Evolutionary conservation across 2,797 vertebrate species (phyloP).

Genomic region (Leptoclinus maculatus): DNA sequence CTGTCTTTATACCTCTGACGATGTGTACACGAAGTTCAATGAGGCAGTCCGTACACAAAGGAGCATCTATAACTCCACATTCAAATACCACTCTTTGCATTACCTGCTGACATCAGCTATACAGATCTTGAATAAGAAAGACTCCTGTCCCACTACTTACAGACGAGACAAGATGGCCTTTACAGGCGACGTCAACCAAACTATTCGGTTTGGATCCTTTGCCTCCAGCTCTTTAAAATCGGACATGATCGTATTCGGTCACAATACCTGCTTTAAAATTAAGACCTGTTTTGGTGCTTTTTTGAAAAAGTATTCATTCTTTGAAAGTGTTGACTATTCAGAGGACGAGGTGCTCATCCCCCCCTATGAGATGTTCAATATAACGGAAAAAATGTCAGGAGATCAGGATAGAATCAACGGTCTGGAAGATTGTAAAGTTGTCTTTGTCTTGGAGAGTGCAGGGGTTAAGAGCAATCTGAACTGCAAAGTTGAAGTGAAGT

Average conservation of each 20-base stretch:
- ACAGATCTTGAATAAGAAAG: constrained; percentile 34
- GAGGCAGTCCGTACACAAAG: rapidly evolving
- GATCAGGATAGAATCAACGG: rapidly evolving
- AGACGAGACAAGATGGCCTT: rapidly evolving
- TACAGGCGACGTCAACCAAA: neutral
- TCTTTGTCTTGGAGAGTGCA: constrained; percentile 24
- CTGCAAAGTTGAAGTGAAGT: constrained; percentile 1
- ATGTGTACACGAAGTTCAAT: rapidly evolving
- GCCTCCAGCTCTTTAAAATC: neutral
- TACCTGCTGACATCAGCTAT: constrained; percentile 51
- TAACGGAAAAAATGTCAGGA: neutral
- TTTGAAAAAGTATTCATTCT: neutral
- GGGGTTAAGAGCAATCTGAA: constrained; percentile 15
- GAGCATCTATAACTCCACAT: neutral
- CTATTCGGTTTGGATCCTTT: constrained; percentile 52
- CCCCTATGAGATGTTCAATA: constrained; percentile 53
- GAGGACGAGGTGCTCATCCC: constrained; percentile 59
- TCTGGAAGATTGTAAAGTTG: neutral
- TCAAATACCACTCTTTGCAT: constrained; percentile 44
- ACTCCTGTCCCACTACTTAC: constrained; percentile 11
- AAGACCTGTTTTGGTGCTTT: constrained; percentile 35
- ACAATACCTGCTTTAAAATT: constrained; percentile 34
- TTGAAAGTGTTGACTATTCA: too few relatives aligned
- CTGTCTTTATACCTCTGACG: constrained; percentile 6
- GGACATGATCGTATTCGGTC: rapidly evolving